A percentile compares a stretch with the other conserved stretches of the same genome.
Conservation (phyloP, 37 sponge, comb jelly and placozoan genomes). For the Theonella swinhoei region DNA sequence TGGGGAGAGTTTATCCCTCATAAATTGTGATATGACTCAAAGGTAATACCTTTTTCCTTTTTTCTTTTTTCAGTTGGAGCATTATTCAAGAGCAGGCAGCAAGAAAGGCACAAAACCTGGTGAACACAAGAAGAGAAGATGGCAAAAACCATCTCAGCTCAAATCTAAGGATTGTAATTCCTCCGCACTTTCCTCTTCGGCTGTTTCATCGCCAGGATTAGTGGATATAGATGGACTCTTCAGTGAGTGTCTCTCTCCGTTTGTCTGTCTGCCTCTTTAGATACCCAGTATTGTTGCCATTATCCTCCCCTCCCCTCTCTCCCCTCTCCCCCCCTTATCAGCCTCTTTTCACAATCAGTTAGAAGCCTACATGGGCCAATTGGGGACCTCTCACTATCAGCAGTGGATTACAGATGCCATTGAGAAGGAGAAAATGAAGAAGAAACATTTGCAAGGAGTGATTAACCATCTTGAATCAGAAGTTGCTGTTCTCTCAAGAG, state of each 20-base stretch:
- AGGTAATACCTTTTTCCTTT: too few relatives aligned
- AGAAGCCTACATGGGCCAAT: slow-evolving; percentile 38
- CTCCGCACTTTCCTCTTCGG: background rate
- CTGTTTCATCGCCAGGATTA: background rate
- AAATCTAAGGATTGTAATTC: background rate
- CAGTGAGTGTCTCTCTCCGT: background rate
- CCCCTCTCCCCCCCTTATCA: background rate
- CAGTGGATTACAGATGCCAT: slow-evolving; percentile 54
- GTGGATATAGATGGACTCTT: background rate
- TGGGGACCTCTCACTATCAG: slow-evolving; percentile 22
- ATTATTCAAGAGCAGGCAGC: background rate
- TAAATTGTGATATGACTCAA: too few relatives aligned
- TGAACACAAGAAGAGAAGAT: background rate
- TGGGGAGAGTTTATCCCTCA: too few relatives aligned
- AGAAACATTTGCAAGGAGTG: slow-evolving; percentile 57
- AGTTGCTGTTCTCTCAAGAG: slow-evolving; percentile 39
- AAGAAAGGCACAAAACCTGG: too few relatives aligned
- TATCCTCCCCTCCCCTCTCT: too few relatives aligned
- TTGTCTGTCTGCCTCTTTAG: too few relatives aligned
- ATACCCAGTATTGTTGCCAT: too few relatives aligned
- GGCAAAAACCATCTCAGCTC: background rate
- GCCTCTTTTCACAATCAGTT: slow-evolving; percentile 36
- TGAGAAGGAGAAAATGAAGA: slow-evolving; percentile 72
- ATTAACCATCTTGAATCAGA: slow-evolving; percentile 60
- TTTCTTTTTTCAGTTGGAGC: background rate